A percentile compares a stretch with the other conserved stretches of the same genome.
Conservation (phyloP, 2,113 vertebrate species). For the Microtus montanus region DNA sequence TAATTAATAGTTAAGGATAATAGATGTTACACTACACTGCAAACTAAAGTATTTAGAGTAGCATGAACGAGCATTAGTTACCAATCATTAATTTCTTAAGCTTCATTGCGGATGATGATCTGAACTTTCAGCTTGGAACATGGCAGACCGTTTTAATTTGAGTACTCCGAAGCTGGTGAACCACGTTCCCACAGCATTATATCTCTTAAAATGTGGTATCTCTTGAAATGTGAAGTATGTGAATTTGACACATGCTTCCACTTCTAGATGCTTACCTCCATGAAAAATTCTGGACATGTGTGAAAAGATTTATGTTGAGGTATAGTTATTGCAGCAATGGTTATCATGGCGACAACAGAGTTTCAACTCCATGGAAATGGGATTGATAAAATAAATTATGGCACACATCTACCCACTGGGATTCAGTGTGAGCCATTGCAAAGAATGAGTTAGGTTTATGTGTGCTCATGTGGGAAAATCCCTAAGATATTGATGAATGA, state of each 20-base stretch:
- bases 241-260: background rate
- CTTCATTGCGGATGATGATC: background rate
- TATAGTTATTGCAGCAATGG: background rate
- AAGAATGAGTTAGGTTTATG: background rate
- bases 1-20: background rate
- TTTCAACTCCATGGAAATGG: background rate
- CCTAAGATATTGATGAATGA: background rate
- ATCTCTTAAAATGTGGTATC: background rate
- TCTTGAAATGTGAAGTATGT: background rate
- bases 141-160: background rate
- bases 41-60: conserved; percentile 38
- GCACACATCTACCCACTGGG: background rate
- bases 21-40: background rate
- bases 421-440: background rate
- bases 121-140: background rate
- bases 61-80: background rate
- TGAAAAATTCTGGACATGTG: background rate
- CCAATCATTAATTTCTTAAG: background rate
- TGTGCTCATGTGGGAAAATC: background rate
- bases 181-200: background rate
- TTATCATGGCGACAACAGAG: conserved; percentile 10
- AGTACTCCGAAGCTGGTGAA: background rate
- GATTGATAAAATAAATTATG: background rate
- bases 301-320: background rate
- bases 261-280: background rate